These are phyloP conservation scores for Myotis brandtii DNA, from an alignment of 2,113 vertebrate genomes.

Conservation along the genomic window DNA sequence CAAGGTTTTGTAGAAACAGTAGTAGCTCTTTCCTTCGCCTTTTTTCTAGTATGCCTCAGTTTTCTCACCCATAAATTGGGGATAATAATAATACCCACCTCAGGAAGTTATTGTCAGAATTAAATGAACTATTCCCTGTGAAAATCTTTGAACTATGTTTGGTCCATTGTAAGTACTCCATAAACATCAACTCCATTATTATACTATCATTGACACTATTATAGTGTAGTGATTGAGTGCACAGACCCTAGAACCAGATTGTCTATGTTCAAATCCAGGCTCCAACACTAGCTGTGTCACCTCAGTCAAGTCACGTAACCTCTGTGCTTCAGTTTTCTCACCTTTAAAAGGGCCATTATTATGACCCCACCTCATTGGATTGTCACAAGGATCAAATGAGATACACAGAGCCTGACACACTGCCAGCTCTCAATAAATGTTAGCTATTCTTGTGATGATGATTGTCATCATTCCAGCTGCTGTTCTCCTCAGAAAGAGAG, in stretches of 20 bases:
- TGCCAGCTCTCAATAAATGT: background rate
- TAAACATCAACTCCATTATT: constrained; percentile 52
- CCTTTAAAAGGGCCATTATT: constrained; percentile 6
- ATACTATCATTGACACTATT: background rate
- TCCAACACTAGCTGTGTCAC: background rate
- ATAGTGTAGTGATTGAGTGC: background rate
- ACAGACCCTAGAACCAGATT: constrained; percentile 35
- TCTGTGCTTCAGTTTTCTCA: constrained; percentile 29
- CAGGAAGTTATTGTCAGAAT: background rate
- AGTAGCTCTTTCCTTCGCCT: background rate
- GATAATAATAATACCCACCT: background rate
- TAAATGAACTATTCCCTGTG: background rate
- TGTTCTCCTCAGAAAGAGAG: background rate
- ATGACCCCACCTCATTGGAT: background rate
- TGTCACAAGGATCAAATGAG: background rate
- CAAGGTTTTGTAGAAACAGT: background rate
- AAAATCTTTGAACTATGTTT: background rate
- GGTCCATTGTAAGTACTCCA: background rate
- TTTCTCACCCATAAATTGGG: constrained; percentile 5
- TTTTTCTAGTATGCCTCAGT: background rate
- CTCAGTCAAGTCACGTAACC: constrained; percentile 40
- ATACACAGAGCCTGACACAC: background rate
- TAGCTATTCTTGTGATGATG: background rate
- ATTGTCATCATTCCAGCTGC: background rate
- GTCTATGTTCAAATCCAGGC: constrained; percentile 28